Percentiles rank a stretch among this genome's conserved stretches.
Evolutionary conservation across 2,113 vertebrate species (phyloP).

Genomic region (Salvelinus fontinalis): DNA sequence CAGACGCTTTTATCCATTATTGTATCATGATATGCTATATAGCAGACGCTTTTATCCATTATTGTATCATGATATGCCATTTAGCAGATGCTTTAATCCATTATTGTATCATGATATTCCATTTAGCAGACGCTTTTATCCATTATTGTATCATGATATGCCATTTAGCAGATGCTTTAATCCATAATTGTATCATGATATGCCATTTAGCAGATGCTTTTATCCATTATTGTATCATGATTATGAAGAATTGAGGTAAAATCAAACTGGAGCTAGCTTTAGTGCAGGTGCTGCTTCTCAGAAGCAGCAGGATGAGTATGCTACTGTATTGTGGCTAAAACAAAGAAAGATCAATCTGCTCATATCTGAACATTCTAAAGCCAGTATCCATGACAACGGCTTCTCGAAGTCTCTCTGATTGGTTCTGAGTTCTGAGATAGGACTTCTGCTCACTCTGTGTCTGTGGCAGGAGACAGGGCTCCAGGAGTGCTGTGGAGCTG

Average conservation of each 20-base stretch:
- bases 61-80: too few relatives aligned
- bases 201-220: too few relatives aligned
- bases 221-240: too few relatives aligned
- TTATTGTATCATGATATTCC: too few relatives aligned
- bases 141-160: too few relatives aligned
- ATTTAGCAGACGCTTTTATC: too few relatives aligned
- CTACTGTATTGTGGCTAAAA: background rate
- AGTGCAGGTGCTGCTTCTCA: background rate
- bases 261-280: background rate
- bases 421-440: background rate
- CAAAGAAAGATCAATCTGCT: background rate
- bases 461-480: background rate
- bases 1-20: too few relatives aligned
- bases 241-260: background rate
- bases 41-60: too few relatives aligned
- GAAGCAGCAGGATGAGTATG: background rate
- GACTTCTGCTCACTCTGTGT: background rate
- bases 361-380: slow-evolving; percentile 4
- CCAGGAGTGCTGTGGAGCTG: background rate
- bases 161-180: too few relatives aligned
- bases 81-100: too few relatives aligned
- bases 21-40: too few relatives aligned
- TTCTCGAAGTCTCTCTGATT: background rate
- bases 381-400: slow-evolving; percentile 9
- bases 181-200: too few relatives aligned